Evolutionary conservation across 2,797 vertebrate species (phyloP).

Genomic region (Acrocephalus scirpaceus): DNA sequence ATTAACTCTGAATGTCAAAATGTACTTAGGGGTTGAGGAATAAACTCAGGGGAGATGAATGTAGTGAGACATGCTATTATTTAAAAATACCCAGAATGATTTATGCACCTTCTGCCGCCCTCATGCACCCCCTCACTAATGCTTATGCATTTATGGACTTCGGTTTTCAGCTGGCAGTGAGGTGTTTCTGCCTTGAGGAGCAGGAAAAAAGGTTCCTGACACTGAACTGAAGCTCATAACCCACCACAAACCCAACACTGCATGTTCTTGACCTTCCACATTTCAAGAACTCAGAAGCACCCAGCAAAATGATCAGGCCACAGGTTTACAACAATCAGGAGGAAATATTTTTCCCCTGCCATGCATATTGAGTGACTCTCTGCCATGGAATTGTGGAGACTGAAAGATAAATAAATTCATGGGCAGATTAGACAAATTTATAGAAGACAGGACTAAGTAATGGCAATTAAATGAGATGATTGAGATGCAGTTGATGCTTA

Average conservation of each 20-base stretch:
- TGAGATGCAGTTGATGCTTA: neutral
- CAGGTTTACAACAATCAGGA: neutral
- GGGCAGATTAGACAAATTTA: neutral
- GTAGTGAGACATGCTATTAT: slow-evolving; percentile 26
- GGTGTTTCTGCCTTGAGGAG: slow-evolving; percentile 1
- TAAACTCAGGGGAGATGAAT: slow-evolving; percentile 49
- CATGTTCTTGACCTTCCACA: neutral
- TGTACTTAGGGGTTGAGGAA: slow-evolving; percentile 18
- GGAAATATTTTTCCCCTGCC: neutral
- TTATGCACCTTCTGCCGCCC: slow-evolving; percentile 16
- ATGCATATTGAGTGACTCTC: neutral
- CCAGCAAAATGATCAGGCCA: neutral
- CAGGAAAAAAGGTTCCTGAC: neutral
- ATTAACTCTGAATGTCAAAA: slow-evolving; percentile 60
- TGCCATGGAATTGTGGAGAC: neutral
- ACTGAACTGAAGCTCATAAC: neutral
- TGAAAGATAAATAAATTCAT: neutral
- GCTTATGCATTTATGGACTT: slow-evolving; percentile 28
- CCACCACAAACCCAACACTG: neutral
- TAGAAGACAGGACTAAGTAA: neutral
- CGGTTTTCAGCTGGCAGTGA: neutral
- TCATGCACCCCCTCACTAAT: neutral
- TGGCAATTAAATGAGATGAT: neutral
- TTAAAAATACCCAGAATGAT: slow-evolving; percentile 46
- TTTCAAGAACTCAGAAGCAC: neutral